Conservation (phyloP, 2,113 vertebrate genomes). For the Clarias macrocephalus region DNA sequence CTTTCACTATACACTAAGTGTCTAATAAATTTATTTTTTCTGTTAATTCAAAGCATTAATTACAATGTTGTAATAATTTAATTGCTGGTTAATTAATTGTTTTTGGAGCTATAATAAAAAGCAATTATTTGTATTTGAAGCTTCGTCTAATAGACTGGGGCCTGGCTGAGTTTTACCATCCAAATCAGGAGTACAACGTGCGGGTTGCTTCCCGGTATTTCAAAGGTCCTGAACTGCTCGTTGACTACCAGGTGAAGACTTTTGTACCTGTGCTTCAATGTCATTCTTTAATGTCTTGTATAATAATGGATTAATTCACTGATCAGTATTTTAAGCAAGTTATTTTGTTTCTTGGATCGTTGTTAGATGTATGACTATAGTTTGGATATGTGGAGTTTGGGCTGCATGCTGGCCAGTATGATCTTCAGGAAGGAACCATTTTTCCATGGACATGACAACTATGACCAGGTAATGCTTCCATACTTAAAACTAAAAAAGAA, state of each 20-base stretch:
- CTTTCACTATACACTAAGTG: not conserved
- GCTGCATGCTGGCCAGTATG: conserved; percentile 86
- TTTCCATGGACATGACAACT: conserved; percentile 87
- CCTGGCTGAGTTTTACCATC: conserved; percentile 85
- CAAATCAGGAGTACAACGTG: conserved; percentile 85
- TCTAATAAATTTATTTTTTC: not conserved
- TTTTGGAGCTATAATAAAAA: not conserved
- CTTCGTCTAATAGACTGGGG: conserved; percentile 88
- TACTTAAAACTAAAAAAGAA: not conserved
- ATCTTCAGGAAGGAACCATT: conserved; percentile 87
- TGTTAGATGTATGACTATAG: conserved; percentile 87
- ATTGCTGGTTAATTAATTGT: not conserved
- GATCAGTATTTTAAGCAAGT: not conserved
- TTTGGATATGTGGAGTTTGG: conserved; percentile 86
- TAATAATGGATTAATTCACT: not conserved
- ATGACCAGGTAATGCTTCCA: conserved; percentile 74
- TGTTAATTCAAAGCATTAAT: not conserved
- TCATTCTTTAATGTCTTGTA: not conserved
- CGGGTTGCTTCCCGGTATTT: conserved; percentile 84
- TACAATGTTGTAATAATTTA: not conserved
- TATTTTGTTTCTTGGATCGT: not conserved
- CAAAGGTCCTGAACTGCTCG: conserved; percentile 84
- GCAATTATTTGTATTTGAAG: conserved; percentile 53
- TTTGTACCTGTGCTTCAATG: not conserved
- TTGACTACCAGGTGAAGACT: conserved; percentile 81